phyloP scores from a whole-genome alignment of 2,888 invertebrate species.

The Pecten maximus region DNA sequence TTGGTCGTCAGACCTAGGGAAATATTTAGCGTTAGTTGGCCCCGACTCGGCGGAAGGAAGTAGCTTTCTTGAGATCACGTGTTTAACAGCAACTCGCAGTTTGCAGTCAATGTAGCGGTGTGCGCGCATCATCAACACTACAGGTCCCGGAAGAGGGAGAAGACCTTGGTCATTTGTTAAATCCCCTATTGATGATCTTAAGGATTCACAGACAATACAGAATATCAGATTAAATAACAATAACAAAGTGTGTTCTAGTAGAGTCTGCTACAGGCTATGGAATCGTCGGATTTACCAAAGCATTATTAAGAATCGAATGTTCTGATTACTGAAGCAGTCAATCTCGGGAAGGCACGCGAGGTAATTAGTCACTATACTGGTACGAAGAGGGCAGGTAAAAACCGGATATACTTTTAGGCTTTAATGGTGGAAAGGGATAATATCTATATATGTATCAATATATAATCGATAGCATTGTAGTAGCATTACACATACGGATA shows the following conservation, averaged over 20 bases:
- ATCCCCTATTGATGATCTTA: background rate
- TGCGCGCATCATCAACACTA: background rate
- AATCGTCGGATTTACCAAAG: background rate
- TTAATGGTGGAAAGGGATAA: background rate
- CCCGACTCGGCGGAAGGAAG: background rate
- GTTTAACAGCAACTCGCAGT: background rate
- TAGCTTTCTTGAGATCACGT: background rate
- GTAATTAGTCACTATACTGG: background rate
- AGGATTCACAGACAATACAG: background rate
- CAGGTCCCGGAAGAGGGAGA: background rate
- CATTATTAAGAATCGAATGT: background rate
- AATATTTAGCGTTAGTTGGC: background rate
- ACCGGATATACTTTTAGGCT: background rate
- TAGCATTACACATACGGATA: no score
- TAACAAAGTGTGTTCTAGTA: background rate
- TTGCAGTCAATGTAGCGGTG: background rate
- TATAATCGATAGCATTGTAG: no score
- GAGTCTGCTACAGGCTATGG: background rate
- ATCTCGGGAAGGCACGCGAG: background rate
- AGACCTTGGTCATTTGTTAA: background rate
- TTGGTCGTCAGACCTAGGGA: background rate
- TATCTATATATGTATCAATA: no score
- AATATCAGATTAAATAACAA: background rate
- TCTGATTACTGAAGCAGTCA: background rate
- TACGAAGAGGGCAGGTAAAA: background rate